These are phyloP conservation scores for Chelonus formosanus DNA, from an alignment of 2,888 invertebrate genomes.

Conservation along the genomic window DNA sequence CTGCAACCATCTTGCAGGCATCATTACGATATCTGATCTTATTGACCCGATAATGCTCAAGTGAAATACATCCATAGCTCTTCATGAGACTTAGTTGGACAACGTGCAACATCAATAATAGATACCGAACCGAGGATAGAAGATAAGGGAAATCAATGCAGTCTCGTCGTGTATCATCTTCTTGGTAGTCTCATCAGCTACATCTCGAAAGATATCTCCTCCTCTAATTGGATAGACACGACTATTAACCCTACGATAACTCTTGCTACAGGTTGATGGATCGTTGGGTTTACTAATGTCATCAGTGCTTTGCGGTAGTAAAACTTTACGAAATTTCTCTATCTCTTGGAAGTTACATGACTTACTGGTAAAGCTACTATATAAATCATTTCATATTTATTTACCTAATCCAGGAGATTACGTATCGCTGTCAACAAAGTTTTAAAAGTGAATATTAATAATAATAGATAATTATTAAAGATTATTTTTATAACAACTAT, in stretches of 20 bases:
- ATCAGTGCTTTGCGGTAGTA: too few species aligned
- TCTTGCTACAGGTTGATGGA: neutral
- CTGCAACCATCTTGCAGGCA: neutral
- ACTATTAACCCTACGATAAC: slow-evolving; percentile 16
- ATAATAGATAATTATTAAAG: too few species aligned
- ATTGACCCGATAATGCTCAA: slow-evolving; percentile 22
- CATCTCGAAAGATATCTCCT: neutral
- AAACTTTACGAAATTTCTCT: too few species aligned
- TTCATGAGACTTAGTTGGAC: neutral
- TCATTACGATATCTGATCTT: slow-evolving; percentile 15
- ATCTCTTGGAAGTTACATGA: too few species aligned
- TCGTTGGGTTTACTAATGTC: too few species aligned
- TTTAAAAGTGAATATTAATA: too few species aligned
- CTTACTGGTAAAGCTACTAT: too few species aligned
- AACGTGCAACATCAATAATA: slow-evolving; percentile 24
- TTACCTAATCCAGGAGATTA: too few species aligned
- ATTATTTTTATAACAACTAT: too few species aligned
- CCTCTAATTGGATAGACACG: slow-evolving; percentile 19
- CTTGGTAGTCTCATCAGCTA: neutral
- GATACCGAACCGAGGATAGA: slow-evolving; percentile 11
- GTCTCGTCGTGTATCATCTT: slow-evolving; percentile 18
- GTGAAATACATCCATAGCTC: too few species aligned
- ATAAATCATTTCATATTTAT: too few species aligned
- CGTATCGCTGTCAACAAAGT: too few species aligned
- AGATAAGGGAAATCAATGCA: slow-evolving; percentile 16